Conservation (phyloP, 2,888 invertebrate species). For the Liodrosophila aerea region DNA sequence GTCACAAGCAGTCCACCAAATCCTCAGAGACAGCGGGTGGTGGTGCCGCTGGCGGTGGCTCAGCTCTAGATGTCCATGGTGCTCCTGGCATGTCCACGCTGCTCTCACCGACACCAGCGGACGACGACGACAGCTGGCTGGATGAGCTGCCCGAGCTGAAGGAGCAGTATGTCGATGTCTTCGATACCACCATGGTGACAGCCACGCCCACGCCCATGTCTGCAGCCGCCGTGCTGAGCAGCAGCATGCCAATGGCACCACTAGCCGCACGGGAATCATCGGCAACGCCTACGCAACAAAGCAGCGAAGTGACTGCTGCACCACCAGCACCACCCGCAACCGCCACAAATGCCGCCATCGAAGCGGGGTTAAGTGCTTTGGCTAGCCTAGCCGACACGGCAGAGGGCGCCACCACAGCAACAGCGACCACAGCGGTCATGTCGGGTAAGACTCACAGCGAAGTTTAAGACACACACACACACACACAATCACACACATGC, state of each 20-base stretch:
- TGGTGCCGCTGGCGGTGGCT: constrained; percentile 26
- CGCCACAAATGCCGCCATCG: constrained; percentile 16
- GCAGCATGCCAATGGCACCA: constrained; percentile 67
- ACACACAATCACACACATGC: constrained; percentile 14
- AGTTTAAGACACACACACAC: constrained; percentile 4
- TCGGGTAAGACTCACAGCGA: constrained; percentile 69
- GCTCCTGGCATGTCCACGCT: constrained; percentile 61
- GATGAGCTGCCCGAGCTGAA: constrained; percentile 78
- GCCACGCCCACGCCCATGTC: constrained; percentile 53
- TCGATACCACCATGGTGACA: constrained; percentile 77
- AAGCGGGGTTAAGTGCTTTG: constrained; percentile 45
- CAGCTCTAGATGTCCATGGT: constrained; percentile 51
- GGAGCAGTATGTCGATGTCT: constrained; percentile 77
- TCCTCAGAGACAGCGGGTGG: constrained; percentile 56
- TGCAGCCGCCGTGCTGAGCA: constrained; percentile 39
- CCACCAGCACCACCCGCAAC: constrained; percentile 11
- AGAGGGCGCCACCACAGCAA: constrained; percentile 16
- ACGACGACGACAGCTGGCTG: constrained; percentile 79
- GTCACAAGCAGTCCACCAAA: constrained; percentile 79
- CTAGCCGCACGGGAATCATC: constrained; percentile 72
- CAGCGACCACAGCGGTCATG: constrained; percentile 50
- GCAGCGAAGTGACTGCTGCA: constrained; percentile 45
- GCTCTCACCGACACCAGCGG: constrained; percentile 57
- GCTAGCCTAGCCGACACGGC: constrained; percentile 23
- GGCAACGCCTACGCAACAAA: constrained; percentile 72